Percentiles rank a stretch among this genome's conserved stretches.
These are phyloP conservation scores for Spheniscus humboldti DNA, from an alignment of 2,797 vertebrate species.

Conservation along the genomic window DNA sequence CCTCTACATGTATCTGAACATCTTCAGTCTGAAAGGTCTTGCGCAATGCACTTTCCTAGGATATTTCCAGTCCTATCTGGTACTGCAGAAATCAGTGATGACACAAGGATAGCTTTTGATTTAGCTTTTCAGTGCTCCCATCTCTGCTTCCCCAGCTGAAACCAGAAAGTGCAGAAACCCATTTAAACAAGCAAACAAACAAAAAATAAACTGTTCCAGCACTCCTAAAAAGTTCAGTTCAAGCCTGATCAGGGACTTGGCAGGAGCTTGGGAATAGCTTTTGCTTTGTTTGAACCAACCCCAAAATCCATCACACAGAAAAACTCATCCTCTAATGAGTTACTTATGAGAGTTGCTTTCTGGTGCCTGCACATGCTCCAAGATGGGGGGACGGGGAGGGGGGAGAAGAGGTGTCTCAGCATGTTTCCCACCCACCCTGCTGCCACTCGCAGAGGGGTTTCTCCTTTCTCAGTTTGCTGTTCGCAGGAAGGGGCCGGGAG, in stretches of 20 bases:
- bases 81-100: neutral
- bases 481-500: neutral
- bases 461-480: neutral
- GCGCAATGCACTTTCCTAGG: neutral
- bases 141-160: neutral
- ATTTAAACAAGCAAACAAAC: neutral
- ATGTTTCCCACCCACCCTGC: neutral
- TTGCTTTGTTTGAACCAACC: conserved; percentile 4
- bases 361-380: neutral
- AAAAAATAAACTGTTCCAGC: neutral
- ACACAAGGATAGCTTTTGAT: neutral
- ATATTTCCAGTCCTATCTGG: neutral
- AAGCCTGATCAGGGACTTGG: neutral
- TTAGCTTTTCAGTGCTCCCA: neutral
- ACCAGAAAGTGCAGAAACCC: neutral
- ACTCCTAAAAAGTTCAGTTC: neutral
- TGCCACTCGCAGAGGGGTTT: neutral
- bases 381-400: neutral
- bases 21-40: neutral
- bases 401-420: neutral
- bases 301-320: neutral
- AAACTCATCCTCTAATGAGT: neutral
- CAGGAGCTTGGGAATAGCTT: neutral
- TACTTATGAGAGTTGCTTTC: neutral
- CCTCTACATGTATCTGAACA: neutral